phyloP scores from a whole-genome alignment of 2,113 vertebrate species.

The Hippolais icterina region DNA sequence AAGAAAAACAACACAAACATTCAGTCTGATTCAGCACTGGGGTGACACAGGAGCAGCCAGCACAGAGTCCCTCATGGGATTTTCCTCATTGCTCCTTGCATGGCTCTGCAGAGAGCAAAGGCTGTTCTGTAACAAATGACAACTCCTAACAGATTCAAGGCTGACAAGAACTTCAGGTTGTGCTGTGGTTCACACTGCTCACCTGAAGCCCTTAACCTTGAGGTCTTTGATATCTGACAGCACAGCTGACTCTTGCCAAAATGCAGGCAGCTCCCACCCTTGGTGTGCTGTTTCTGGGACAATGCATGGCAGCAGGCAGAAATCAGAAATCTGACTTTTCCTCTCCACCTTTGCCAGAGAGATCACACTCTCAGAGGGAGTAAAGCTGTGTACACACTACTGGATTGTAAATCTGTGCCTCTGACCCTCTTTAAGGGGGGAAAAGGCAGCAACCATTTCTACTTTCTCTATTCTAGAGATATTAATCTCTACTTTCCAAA shows the following conservation, averaged over 20 bases:
- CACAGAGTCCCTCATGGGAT: background rate
- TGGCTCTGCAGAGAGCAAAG: background rate
- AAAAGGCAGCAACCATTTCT: background rate
- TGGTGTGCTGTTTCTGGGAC: background rate
- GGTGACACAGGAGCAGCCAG: background rate
- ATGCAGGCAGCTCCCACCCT: background rate
- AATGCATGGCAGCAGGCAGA: background rate
- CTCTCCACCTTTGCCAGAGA: background rate
- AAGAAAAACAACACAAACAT: constrained; percentile 35
- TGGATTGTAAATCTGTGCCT: background rate
- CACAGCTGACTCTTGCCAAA: rapidly evolving
- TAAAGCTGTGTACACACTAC: background rate
- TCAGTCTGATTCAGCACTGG: constrained; percentile 11
- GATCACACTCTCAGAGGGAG: background rate
- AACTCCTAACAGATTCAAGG: background rate
- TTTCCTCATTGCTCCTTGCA: background rate
- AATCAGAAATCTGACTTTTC: background rate
- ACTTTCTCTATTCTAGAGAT: too few relatives aligned
- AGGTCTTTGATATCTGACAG: background rate
- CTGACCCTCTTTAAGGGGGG: background rate
- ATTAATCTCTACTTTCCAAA: background rate
- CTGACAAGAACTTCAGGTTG: background rate
- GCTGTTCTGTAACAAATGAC: background rate
- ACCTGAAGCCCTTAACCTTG: background rate
- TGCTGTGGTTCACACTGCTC: background rate